Evolutionary conservation across 2,113 vertebrate species (phyloP), one percentile per base, ranked within the genome.

Genomic region (Campylomormyrus tamandua): DNA sequence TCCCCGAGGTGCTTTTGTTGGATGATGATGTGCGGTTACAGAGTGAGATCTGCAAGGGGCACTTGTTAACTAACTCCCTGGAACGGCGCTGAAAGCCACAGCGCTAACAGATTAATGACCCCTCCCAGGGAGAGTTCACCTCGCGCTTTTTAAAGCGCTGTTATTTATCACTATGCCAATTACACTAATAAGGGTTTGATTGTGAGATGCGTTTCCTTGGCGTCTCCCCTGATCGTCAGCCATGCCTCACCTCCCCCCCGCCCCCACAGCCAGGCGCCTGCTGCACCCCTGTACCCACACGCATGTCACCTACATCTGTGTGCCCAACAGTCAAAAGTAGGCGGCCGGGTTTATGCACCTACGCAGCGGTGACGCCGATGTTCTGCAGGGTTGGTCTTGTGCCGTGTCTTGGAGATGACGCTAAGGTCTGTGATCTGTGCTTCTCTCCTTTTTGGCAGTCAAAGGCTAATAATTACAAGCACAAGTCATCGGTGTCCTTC

Each of bases 41-140:
- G 56, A 66, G 58, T 62, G 53, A 66, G 53, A 62, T 39, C 87
- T 77, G n/a, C 70, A n/a, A 88, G 31, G 19, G 62, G 17, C 85
- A 77, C 24, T 90, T 50, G 66, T 90, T 87, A 50, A 77, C 42
- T 70, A 74, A 42, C 77, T 45, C 50, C 56, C 11, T 17, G 52
- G 35, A 46, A 45, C 35, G 6, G 11, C 31, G 35, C 49, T 52
- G 46, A 87, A 90, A 90, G 83, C 62, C 24, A 35, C n/a, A 15
- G n/a, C 17, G n/a, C 88, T 88, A 83, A 49, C 66, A 62, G 90
- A 74, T 66, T 89, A 89, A 89, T 89, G 87, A 89, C 45, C 56
- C n/a, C 87, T 88, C n/a, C 5, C 87, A 52, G 39, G 56, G 90
- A 88, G 53, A 62, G 35, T 45, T 88, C 53, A 17, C 52, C 39